phyloP scores from a whole-genome alignment of 2,113 vertebrate genomes.

The Chauna torquata region DNA sequence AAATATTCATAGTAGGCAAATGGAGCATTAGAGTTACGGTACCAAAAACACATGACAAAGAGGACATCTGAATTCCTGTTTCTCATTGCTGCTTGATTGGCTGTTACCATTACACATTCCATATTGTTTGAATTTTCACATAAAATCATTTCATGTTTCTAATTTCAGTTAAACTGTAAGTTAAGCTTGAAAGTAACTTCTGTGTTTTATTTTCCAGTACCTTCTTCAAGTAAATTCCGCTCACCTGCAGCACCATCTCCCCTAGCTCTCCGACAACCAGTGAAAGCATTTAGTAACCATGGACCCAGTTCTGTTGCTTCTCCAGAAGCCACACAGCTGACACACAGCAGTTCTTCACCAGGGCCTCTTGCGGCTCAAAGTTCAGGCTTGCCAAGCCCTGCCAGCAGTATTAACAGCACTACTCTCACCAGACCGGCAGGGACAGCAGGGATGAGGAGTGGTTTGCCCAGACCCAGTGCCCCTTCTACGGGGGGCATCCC shows the following conservation, averaged over 20 bases:
- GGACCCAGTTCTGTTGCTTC: slow-evolving; percentile 69
- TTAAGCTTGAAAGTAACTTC: background rate
- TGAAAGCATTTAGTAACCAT: slow-evolving; percentile 90
- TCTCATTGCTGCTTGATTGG: slow-evolving; percentile 69
- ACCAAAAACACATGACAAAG: slow-evolving; percentile 2
- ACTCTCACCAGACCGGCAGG: slow-evolving; percentile 88
- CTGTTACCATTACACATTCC: slow-evolving; percentile 51
- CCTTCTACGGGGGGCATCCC: slow-evolving; percentile 87
- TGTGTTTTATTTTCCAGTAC: slow-evolving; percentile 81
- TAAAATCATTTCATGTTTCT: background rate
- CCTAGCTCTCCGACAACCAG: slow-evolving; percentile 90
- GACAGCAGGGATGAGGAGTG: slow-evolving; percentile 81
- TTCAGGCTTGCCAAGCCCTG: slow-evolving; percentile 71
- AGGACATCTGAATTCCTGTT: slow-evolving; percentile 63
- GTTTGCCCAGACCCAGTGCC: slow-evolving; percentile 91
- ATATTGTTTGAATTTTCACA: slow-evolving; percentile 23
- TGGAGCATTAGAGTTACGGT: background rate
- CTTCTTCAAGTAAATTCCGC: slow-evolving; percentile 93
- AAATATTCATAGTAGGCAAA: background rate
- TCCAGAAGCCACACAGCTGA: slow-evolving; percentile 72
- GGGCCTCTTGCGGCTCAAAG: slow-evolving; percentile 72
- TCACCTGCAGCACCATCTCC: slow-evolving; percentile 91
- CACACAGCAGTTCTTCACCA: slow-evolving; percentile 76
- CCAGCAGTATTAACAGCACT: slow-evolving; percentile 78
- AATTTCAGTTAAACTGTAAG: background rate